Conservation (phyloP, 2,888 invertebrate species). For the Pemphredon lugubris region DNA sequence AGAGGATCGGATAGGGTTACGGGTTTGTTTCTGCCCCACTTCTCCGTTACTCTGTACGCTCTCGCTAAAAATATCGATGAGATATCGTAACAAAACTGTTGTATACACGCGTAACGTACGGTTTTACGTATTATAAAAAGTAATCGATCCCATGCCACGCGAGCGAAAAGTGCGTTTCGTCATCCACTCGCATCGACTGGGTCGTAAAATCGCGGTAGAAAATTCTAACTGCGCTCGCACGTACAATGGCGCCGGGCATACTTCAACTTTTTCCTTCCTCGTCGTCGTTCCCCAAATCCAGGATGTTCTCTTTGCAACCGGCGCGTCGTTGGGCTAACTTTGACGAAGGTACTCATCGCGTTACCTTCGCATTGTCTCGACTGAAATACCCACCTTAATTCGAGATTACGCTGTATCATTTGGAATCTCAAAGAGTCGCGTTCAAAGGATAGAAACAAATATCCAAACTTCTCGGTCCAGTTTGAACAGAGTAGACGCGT, state of each 20-base stretch:
- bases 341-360: slow-evolving; percentile 21
- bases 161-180: slow-evolving; percentile 45
- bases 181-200: slow-evolving; percentile 45
- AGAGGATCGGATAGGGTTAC: no score
- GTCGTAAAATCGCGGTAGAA: slow-evolving; percentile 43
- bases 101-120: no score
- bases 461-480: background rate
- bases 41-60: no score
- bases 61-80: no score
- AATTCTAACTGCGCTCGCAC: slow-evolving; percentile 40
- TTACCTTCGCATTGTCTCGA: slow-evolving; percentile 33
- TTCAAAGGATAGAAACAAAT: slow-evolving; percentile 2
- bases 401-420: slow-evolving; percentile 35
- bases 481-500: background rate
- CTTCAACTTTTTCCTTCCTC: slow-evolving; percentile 23
- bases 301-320: slow-evolving; percentile 31
- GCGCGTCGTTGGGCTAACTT: slow-evolving; percentile 39
- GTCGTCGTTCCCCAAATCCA: slow-evolving; percentile 4
- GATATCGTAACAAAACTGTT: no score
- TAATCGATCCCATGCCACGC: slow-evolving; percentile 41
- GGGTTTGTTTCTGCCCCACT: no score
- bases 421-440: slow-evolving; percentile 5
- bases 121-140: slow-evolving; percentile 34
- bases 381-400: slow-evolving; percentile 38
- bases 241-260: slow-evolving; percentile 40